Evolutionary conservation across 2,113 vertebrate genomes (phyloP), one percentile per base, ranked within the genome.

Genomic region (Pleuronectes platessa): DNA sequence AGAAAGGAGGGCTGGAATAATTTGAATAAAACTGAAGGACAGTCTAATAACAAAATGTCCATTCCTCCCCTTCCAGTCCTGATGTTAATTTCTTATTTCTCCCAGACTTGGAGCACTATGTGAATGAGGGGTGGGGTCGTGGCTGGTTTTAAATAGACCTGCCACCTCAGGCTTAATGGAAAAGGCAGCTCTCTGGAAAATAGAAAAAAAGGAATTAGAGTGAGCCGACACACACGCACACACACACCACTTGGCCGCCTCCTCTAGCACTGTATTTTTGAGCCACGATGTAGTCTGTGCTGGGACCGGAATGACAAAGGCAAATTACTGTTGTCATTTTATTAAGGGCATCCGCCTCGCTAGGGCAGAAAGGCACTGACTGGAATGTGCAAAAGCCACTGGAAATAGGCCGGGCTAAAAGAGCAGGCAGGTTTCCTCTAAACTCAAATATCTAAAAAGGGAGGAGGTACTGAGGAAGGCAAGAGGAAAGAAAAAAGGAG

Each of bases 241-340:
- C 95, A 96, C 88, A 79, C 96, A 97, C 93, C 90, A 89, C 83
- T 90, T 73, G 73, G 96, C 96, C 95, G 94, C 95, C 95, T 94
- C 94, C 96, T 95, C 96, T 94, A 95, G 96, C 97, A 97, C 97
- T 98, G 97, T 98, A 98, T 97, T 97, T 98, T 98, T 98, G 97
- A 98, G 96, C 94, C 93, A 90, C 94, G 94, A 90, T 68, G 90
- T 87, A 96, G 95, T 95, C 93, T 91, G 93, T 93, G 95, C 95
- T 94, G 94, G 96, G 88, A 89, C 96, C 95, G 92, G 96, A 96
- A 97, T 97, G 97, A 98, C 97, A 98, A 98, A 98, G 95, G 96
- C 95, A 98, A 99, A 99, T 99, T 97, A 96, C 96, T 97, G 95
- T 96, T 98, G 98, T 98, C 97, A 98, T 98, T 98, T 98, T 98